Percentiles rank a stretch among this genome's conserved stretches.
Conservation (phyloP, 2,888 invertebrate species). For the Linnaemya tessellans region DNA sequence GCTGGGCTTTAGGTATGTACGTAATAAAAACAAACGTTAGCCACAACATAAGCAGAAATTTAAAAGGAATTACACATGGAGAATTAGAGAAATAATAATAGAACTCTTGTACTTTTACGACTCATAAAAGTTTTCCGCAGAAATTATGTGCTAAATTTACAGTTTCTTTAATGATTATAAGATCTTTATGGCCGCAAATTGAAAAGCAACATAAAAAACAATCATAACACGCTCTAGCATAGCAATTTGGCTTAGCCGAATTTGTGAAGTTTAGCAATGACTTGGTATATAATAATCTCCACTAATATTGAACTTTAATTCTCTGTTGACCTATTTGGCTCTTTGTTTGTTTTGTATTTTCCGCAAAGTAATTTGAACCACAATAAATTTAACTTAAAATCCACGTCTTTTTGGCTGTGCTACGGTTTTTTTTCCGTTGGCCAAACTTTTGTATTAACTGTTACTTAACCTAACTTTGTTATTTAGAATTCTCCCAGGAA, state of each 20-base stretch:
- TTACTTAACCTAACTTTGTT: not conserved
- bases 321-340: not conserved
- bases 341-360: not conserved
- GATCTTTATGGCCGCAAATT: not conserved
- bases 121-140: too few relatives aligned
- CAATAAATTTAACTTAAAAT: not conserved
- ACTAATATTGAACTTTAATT: conserved; percentile 15
- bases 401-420: conserved; percentile 3
- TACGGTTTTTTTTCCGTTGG: not conserved
- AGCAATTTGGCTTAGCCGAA: not conserved
- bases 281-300: conserved; percentile 26
- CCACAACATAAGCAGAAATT: too few relatives aligned
- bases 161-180: not conserved
- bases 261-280: conserved; percentile 4
- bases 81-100: too few relatives aligned
- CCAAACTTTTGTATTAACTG: not conserved
- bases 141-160: not conserved
- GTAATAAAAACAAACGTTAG: too few relatives aligned
- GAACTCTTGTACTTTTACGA: too few relatives aligned
- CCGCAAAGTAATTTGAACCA: not conserved
- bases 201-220: not conserved
- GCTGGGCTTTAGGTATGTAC: too few relatives aligned
- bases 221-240: not conserved
- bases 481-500: conserved; percentile 22
- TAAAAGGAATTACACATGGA: too few relatives aligned